Evolutionary conservation across 2,888 invertebrate species (phyloP), one percentile per base, ranked within the genome.

Genomic region (Campopleginae sp.): DNA sequence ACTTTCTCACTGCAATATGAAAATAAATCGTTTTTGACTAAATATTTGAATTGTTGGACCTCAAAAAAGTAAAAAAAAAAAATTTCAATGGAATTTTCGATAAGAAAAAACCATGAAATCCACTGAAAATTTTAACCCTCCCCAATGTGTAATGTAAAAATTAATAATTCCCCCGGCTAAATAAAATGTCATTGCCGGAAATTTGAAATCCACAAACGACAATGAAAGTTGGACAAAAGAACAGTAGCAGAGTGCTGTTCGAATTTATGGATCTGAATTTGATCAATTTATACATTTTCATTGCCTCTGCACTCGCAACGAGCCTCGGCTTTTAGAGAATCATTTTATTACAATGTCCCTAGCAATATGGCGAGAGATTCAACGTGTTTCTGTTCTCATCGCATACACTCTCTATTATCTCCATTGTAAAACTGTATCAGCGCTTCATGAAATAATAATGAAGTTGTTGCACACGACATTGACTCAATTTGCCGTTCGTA

Each of bases 361-460:
- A 23, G 19, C 3, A 38, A 38, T n/a, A 38, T 38, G 63, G 0
- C 14, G 33, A 65, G 19, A 65, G 38, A n/a, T 65, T 65, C 8
- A 19, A 8, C 63, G n/a, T 38, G 33, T n/a, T 38, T 7, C 27
- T 44, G 12, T 70, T 70, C 17, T 70, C 31, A 14, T 46, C 68
- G 27, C 23, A 44, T 31, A 70, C n/a, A n/a, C 17, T 27, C 68
- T 27, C 27, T 31, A 70, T 70, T 70, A 48, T 70, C 19, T 46
- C 6, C 14, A 23, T 70, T 10, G 31, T 48, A 27, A 46, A 58
- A 27, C 44, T n/a, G 63, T 65, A 65, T 65, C n/a, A 38, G 63
- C n/a, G n/a, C 33, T 65, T 4, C 38, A 65, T 65, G 3, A n/a
- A 65, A 65, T 65, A 65, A 65, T 65, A 38, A 65, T 19, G n/a